Percentiles rank a stretch among this genome's conserved stretches.
These are phyloP conservation scores for Chlamydotis undulata DNA, from an alignment of 2,113 vertebrate species.

Conservation along the genomic window DNA sequence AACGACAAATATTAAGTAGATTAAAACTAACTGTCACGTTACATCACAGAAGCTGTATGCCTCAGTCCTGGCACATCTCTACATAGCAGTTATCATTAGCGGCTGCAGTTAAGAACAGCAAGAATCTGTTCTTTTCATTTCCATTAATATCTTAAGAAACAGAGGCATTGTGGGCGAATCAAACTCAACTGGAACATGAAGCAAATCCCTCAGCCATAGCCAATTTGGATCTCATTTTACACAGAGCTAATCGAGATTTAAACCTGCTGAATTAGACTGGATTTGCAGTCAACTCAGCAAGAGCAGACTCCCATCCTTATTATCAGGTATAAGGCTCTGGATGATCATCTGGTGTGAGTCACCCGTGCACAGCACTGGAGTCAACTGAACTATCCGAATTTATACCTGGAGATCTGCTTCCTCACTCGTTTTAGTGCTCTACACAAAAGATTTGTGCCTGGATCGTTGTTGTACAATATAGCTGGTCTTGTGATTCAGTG, in stretches of 20 bases:
- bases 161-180: background rate
- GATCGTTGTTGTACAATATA: background rate
- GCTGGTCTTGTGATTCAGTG: background rate
- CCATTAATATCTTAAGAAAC: background rate
- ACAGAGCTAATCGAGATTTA: background rate
- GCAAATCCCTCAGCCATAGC: background rate
- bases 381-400: background rate
- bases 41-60: background rate
- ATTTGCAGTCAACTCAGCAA: background rate
- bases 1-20: slow-evolving; percentile 17
- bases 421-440: background rate
- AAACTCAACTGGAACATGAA: background rate
- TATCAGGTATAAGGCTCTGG: background rate
- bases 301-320: background rate
- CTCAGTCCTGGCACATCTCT: background rate
- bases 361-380: background rate
- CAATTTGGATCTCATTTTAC: background rate
- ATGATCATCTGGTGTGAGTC: background rate
- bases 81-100: background rate
- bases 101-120: background rate
- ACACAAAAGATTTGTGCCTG: background rate
- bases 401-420: background rate
- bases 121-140: background rate
- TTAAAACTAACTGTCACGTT: slow-evolving; percentile 12
- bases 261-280: background rate